Evolutionary conservation across 53 echinoderm and acorn worm genomes (phyloP), one percentile per base, ranked within the genome.

Genomic region (Zoroaster sp.): DNA sequence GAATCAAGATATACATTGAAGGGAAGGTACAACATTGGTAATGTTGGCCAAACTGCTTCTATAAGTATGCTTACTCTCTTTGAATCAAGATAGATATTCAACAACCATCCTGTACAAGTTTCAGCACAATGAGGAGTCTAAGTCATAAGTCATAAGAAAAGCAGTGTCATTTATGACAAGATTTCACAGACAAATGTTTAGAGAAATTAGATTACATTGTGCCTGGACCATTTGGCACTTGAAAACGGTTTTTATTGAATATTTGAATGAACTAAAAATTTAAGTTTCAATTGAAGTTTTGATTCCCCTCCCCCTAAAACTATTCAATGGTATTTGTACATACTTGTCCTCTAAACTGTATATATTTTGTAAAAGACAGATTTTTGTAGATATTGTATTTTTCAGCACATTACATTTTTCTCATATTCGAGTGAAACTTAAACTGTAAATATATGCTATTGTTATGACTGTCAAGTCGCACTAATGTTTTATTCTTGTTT

Each of bases 341-440:
- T 82, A 67, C 9, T 82, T 66, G 40, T 17, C 33, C 33, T 5
- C 1, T 17, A 66, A 82, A 12, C 30, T 80, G 80, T 80, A 80
- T 42, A 80, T 82, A 82, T 66, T 66, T 68, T 82, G 30, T 82
- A 82, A 41, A 45, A 41, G 35, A 20, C 30, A 42, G 42, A 82
- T 67, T 55, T 63, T 51, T 82, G 82, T 82, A 82, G 15, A 82
- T 82, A 82, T 44, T 82, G 66, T 28, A 63, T 67, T 28, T 43
- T 82, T 66, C 11, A 25, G 44, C 82, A 82, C 82, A 43, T 10
- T 67, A 11, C 42, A 41, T 44, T 33, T 0, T 6, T 5, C 5
- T 8, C 34, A 14, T 38, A 5, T 42, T 68, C 36, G 78, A 59
- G 59, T 78, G 37, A 36, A 55, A 79, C 39, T 45, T 9, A 18